phyloP scores from a whole-genome alignment of 1,140 invertebrate genomes.

The Phthorimaea operculella region DNA sequence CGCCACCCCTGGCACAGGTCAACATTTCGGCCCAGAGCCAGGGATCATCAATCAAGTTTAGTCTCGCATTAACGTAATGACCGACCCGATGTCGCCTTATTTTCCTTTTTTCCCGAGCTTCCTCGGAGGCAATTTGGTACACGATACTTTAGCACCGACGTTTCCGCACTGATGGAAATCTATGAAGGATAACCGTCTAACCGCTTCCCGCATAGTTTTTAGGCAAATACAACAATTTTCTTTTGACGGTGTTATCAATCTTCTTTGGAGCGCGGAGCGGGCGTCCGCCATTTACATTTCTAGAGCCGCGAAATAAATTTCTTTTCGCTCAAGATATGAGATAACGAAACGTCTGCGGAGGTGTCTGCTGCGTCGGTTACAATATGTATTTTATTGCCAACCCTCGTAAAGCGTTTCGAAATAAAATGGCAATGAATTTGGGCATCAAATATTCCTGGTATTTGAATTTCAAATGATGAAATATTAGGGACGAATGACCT shows the following conservation, averaged over 20 bases:
- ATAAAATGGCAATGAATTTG: neutral
- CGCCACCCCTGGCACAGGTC: conserved; percentile 14
- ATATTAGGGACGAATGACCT: too few species aligned
- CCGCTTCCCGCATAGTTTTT: conserved; percentile 35
- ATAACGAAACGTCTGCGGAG: conserved; percentile 1
- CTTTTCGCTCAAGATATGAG: neutral
- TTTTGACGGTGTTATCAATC: conserved; percentile 37
- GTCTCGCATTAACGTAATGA: conserved; percentile 66
- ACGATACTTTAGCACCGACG: conserved; percentile 48
- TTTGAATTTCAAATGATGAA: too few species aligned
- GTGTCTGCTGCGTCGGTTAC: neutral
- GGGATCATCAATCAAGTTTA: conserved; percentile 66
- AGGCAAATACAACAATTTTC: conserved; percentile 25
- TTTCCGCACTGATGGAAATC: conserved; percentile 57
- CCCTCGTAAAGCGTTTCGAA: neutral
- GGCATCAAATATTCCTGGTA: too few species aligned
- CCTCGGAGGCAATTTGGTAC: conserved; percentile 55
- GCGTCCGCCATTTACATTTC: conserved; percentile 4
- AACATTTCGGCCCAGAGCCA: conserved; percentile 27
- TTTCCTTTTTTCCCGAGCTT: conserved; percentile 54
- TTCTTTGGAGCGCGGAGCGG: neutral
- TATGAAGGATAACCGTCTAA: conserved; percentile 57
- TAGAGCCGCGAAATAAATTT: neutral
- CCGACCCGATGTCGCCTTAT: conserved; percentile 61
- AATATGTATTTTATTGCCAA: neutral